Conservation (phyloP, 2,888 invertebrate genomes). For the Ashinkailepas kermadecensis region DNA sequence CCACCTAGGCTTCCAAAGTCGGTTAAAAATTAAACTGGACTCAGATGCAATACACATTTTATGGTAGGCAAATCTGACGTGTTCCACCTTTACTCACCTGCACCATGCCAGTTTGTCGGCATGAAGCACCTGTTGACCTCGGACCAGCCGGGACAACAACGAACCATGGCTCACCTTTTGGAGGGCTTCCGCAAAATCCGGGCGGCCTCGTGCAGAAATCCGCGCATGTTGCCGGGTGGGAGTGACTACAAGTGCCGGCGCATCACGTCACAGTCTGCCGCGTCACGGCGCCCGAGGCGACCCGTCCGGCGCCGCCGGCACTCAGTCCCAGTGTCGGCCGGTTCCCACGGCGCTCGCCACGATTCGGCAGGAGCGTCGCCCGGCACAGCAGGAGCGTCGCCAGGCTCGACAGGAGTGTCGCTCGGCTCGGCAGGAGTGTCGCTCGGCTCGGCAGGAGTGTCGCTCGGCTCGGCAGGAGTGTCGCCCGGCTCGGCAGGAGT, state of each 20-base stretch:
- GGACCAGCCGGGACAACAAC: not conserved
- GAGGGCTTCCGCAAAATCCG: conserved; percentile 14
- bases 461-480: no score
- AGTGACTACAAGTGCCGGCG: not conserved
- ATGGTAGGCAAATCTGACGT: not conserved
- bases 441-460: not conserved
- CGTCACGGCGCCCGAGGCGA: not conserved
- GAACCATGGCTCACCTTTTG: not conserved
- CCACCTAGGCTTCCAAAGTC: no score
- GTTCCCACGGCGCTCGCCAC: not conserved
- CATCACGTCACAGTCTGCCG: not conserved
- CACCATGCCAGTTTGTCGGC: not conserved
- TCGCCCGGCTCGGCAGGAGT: no score
- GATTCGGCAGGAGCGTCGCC: not conserved
- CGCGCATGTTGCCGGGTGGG: not conserved
- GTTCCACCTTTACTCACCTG: no score
- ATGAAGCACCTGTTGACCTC: not conserved
- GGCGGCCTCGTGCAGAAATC: conserved; percentile 12
- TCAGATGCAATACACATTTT: no score
- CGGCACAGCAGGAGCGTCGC: not conserved
- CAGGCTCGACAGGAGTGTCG: not conserved
- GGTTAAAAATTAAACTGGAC: no score
- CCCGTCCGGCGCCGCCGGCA: not conserved
- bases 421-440: not conserved
- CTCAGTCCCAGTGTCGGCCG: not conserved